Evolutionary conservation across 1,140 invertebrate species (phyloP).

Genomic region (Drosophila sturtevanti): DNA sequence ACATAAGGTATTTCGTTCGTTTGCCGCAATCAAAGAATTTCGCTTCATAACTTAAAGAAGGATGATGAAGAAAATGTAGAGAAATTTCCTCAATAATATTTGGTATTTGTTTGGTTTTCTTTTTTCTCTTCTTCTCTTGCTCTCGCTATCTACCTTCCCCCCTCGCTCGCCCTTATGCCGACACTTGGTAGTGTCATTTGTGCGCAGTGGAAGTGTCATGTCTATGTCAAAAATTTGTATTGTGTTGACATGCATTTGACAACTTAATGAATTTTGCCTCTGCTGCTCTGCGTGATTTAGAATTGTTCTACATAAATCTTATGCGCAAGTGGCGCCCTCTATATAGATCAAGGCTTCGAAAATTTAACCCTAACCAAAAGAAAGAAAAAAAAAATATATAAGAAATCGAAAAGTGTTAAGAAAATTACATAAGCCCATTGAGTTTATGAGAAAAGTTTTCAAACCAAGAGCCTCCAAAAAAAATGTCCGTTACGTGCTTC

Average conservation of each 20-base stretch:
- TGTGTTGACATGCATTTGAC: constrained; percentile 82
- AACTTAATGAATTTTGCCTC: constrained; percentile 76
- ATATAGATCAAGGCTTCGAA: not conserved
- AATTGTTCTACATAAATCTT: constrained; percentile 42
- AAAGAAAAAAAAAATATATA: not conserved
- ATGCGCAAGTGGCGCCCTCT: constrained; percentile 46
- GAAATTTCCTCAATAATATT: not conserved
- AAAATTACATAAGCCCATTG: constrained; percentile 48
- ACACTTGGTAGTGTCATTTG: constrained; percentile 2
- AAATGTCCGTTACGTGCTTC: constrained; percentile 64
- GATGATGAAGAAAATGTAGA: not conserved
- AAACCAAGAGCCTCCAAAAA: constrained; percentile 2
- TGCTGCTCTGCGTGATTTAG: not conserved
- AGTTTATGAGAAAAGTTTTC: constrained; percentile 73
- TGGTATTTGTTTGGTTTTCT: no score
- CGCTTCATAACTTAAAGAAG: not conserved
- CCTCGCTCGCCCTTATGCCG: not conserved
- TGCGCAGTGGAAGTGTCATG: constrained; percentile 56
- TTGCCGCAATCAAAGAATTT: not conserved
- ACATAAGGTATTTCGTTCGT: not conserved
- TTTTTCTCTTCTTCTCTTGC: not conserved
- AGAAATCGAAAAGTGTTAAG: constrained; percentile 43
- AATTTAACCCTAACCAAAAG: constrained; percentile 14
- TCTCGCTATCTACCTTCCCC: constrained; percentile 11
- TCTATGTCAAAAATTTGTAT: constrained; percentile 64